Conservation (phyloP, 2,113 vertebrate genomes). For the Melanerpes aurifrons region DNA sequence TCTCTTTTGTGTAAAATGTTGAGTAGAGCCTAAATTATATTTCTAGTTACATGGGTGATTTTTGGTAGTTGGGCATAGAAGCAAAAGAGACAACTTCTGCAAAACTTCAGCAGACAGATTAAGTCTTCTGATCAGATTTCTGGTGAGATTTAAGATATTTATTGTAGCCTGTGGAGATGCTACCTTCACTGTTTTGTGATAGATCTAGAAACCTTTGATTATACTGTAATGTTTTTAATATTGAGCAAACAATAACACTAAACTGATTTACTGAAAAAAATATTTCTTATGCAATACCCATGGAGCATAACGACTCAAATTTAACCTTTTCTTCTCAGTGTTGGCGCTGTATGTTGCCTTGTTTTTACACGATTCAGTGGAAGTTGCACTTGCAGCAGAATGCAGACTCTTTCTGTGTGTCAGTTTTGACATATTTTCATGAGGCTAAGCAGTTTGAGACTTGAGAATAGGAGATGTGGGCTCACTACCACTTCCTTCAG, state of each 20-base stretch:
- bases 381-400: conserved; percentile 12
- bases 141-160: background rate
- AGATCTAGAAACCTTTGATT: background rate
- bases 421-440: conserved; percentile 20
- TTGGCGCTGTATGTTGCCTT: background rate
- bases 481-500: background rate
- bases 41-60: background rate
- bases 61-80: background rate
- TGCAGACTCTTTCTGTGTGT: background rate
- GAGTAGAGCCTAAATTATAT: background rate
- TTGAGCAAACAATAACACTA: background rate
- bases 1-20: background rate
- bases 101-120: background rate
- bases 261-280: background rate
- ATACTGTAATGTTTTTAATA: background rate
- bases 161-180: background rate
- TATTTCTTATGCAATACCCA: background rate
- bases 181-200: background rate
- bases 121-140: background rate
- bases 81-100: background rate
- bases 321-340: background rate
- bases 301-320: background rate
- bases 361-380: conserved; percentile 9
- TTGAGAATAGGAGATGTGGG: background rate
- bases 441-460: background rate